Conservation (phyloP, 2,888 invertebrate genomes). For the Chloroclystis v-ata region DNA sequence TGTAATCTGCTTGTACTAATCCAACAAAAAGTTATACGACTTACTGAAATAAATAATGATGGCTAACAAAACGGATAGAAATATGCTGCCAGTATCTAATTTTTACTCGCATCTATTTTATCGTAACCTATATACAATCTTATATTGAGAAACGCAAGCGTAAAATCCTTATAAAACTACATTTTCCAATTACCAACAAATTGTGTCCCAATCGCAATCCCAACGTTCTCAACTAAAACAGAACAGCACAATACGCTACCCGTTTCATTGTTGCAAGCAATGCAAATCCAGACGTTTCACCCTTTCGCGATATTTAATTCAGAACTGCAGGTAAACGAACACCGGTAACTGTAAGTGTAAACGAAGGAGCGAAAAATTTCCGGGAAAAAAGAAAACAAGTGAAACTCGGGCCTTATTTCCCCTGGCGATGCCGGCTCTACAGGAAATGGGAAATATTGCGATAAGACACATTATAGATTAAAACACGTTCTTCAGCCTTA, state of each 20-base stretch:
- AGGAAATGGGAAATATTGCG: constrained; percentile 79
- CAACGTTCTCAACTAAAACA: constrained; percentile 41
- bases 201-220: constrained; percentile 8
- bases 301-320: constrained; percentile 76
- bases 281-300: constrained; percentile 73
- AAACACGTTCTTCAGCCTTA: constrained; percentile 64
- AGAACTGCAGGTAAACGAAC: constrained; percentile 61
- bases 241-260: constrained; percentile 43
- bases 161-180: not conserved
- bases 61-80: too few species aligned
- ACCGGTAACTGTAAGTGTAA: constrained; percentile 76
- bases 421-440: constrained; percentile 65
- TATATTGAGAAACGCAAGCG: too few species aligned
- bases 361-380: constrained; percentile 71
- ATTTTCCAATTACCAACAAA: not conserved
- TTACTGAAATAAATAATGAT: too few species aligned
- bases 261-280: constrained; percentile 64
- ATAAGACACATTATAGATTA: constrained; percentile 78
- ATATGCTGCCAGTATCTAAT: too few species aligned
- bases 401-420: constrained; percentile 78
- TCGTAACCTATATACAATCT: too few species aligned
- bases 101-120: too few species aligned
- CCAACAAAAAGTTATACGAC: too few species aligned
- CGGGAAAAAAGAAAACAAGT: constrained; percentile 58
- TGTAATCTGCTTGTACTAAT: too few species aligned